phyloP scores from a whole-genome alignment of 1,140 invertebrate genomes.

The Dermatophagoides farinae region DNA sequence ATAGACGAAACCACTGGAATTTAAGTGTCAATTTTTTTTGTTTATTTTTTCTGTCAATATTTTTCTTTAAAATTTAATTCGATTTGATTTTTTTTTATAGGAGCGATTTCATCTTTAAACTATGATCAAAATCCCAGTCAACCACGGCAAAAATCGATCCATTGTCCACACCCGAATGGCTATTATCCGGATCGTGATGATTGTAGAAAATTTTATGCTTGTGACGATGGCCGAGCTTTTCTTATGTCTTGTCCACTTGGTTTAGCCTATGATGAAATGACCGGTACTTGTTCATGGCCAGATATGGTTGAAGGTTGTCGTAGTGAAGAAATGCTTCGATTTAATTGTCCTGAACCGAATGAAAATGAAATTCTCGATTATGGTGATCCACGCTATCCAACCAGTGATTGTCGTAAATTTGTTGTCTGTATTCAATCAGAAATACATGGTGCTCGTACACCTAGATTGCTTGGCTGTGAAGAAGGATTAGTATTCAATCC shows the following conservation, averaged over 20 bases:
- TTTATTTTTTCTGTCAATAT: too few species aligned
- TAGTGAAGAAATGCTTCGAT: slow-evolving; percentile 46
- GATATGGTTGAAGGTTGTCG: slow-evolving; percentile 50
- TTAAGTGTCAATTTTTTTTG: too few species aligned
- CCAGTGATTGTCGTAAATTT: slow-evolving; percentile 60
- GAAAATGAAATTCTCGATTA: slow-evolving; percentile 30
- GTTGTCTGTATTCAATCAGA: slow-evolving; percentile 45
- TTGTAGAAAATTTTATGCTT: slow-evolving; percentile 72
- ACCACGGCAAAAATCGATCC: background rate
- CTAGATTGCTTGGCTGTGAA: slow-evolving; percentile 60
- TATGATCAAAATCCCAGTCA: background rate
- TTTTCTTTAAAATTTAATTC: too few species aligned
- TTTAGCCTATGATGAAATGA: slow-evolving; percentile 54
- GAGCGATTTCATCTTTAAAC: too few species aligned
- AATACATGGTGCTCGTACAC: slow-evolving; percentile 26
- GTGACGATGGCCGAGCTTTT: slow-evolving; percentile 57
- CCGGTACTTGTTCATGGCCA: slow-evolving; percentile 46
- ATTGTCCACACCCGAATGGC: slow-evolving; percentile 49
- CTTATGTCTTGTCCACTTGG: slow-evolving; percentile 58
- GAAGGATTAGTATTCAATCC: slow-evolving; percentile 66
- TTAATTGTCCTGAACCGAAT: slow-evolving; percentile 54
- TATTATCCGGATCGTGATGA: slow-evolving; percentile 84
- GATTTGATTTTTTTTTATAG: too few species aligned
- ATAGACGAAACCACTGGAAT: too few species aligned
- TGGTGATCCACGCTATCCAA: slow-evolving; percentile 49